Conservation (phyloP, 2,113 vertebrate genomes). For the Leuciscus idus region DNA sequence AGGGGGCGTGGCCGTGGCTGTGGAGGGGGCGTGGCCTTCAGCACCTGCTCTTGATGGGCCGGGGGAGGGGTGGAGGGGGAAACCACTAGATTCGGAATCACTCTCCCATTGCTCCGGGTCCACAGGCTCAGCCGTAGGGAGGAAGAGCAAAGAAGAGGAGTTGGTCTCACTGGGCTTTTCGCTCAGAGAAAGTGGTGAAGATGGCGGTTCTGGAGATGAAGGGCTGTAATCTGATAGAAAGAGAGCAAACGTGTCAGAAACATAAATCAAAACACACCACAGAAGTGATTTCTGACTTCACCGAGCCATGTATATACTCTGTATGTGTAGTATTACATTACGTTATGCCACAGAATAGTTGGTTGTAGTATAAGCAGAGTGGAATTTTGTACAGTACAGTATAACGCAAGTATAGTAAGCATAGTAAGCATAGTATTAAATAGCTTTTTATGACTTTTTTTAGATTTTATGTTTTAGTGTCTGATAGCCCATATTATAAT, state of each 20-base stretch:
- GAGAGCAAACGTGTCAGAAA: background rate
- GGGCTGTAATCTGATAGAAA: conserved; percentile 53
- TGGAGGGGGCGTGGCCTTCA: conserved; percentile 13
- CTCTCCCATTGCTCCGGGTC: conserved; percentile 61
- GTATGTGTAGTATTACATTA: too few species aligned
- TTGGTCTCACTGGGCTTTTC: conserved; percentile 32
- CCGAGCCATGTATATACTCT: too few species aligned
- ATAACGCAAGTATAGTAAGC: too few species aligned
- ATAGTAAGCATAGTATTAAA: too few species aligned
- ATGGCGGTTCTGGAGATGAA: conserved; percentile 38
- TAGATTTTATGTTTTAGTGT: background rate
- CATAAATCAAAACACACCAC: background rate
- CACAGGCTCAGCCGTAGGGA: conserved; percentile 21
- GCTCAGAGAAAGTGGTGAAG: conserved; percentile 45
- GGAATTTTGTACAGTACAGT: too few species aligned
- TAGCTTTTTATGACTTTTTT: background rate
- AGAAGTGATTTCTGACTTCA: too few species aligned
- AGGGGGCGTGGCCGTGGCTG: conserved; percentile 22
- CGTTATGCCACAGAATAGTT: too few species aligned
- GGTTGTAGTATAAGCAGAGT: too few species aligned
- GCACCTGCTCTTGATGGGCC: conserved; percentile 30
- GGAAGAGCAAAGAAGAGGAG: conserved; percentile 38
- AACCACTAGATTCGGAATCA: conserved; percentile 63
- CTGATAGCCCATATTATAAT: background rate
- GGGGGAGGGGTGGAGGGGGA: conserved; percentile 25